Evolutionary conservation across 2,113 vertebrate species (phyloP), one percentile per base, ranked within the genome.

Genomic region (Phainopepla nitens): DNA sequence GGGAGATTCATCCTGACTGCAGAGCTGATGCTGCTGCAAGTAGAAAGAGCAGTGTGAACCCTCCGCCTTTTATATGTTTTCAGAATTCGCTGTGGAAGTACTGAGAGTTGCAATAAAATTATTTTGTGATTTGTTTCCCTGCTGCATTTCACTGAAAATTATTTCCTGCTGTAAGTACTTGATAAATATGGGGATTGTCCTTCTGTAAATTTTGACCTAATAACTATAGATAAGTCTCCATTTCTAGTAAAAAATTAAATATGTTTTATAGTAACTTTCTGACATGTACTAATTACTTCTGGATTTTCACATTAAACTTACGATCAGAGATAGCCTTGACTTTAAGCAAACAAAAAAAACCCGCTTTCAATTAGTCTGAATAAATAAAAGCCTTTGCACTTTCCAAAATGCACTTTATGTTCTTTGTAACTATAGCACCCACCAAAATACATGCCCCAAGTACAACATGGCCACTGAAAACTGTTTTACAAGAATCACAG

Each of bases 1-100:
- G 84, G 3, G 78, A 94, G 23, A 24, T 91, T 71, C 92, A 96
- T 96, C 84, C 82, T 96, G 93, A 28, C 87, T 72, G 87, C 80
- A 92, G 87, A 89, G 92, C 81, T 51, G 44, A 54, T 54, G 69
- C 87, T 84, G 4, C 60, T 91, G 84, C 77, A 83, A 47, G 54
- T 33, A 29, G 76, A 33, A 19, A 4, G 50, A 77, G 2, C 4
- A 4, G 2, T 6, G 44, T 15, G 57, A 78, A 60, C 58, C 49
- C 11, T 23, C 41, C 28, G 49, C 75, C 66, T 97, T 95, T 91
- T 96, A 96, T 88, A 82, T 1, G 11, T 18, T 85, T 60, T 75
- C 53, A 31, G 77, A 54, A 41, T 79, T 9, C 50, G 57, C 49
- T 9, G 49, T 71, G 89, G 82, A 90, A 68, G 4, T 0, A 4